These are phyloP conservation scores for Setipinna tenuifilis DNA, from an alignment of 2,797 vertebrate species.

Conservation along the genomic window DNA sequence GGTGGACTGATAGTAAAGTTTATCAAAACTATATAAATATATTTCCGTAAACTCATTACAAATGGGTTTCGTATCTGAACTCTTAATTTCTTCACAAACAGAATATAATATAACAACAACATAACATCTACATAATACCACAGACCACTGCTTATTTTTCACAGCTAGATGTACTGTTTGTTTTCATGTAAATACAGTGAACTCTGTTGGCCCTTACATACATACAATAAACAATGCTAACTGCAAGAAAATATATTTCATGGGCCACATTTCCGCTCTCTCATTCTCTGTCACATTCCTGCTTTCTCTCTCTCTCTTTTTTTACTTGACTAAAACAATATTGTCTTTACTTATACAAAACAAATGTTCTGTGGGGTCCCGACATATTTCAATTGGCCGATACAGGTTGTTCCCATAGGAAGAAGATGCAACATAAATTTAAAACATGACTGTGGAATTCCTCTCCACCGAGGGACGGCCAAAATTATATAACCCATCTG, in stretches of 20 bases:
- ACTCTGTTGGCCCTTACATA: neutral
- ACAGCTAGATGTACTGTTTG: neutral
- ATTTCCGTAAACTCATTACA: too few relatives aligned
- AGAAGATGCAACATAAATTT: constrained; percentile 37
- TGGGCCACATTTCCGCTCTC: neutral
- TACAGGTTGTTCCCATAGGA: constrained; percentile 37
- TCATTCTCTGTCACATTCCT: too few relatives aligned
- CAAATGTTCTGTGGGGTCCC: constrained; percentile 17
- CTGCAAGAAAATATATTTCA: neutral
- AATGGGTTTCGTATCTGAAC: too few relatives aligned
- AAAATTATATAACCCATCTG: constrained; percentile 47
- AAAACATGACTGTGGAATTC: constrained; percentile 46
- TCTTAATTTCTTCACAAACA: neutral
- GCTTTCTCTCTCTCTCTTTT: neutral
- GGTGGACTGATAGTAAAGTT: too few relatives aligned
- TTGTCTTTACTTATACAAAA: constrained; percentile 20
- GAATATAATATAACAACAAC: neutral
- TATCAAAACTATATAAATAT: too few relatives aligned
- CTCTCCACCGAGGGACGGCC: constrained; percentile 28
- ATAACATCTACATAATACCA: neutral
- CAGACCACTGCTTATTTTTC: neutral
- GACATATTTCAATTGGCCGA: constrained; percentile 31
- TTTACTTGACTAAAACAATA: constrained; percentile 11
- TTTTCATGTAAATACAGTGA: neutral
- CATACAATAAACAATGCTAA: constrained; percentile 1